These are phyloP conservation scores for Phainopepla nitens DNA, from an alignment of 2,113 vertebrate species.

Conservation along the genomic window DNA sequence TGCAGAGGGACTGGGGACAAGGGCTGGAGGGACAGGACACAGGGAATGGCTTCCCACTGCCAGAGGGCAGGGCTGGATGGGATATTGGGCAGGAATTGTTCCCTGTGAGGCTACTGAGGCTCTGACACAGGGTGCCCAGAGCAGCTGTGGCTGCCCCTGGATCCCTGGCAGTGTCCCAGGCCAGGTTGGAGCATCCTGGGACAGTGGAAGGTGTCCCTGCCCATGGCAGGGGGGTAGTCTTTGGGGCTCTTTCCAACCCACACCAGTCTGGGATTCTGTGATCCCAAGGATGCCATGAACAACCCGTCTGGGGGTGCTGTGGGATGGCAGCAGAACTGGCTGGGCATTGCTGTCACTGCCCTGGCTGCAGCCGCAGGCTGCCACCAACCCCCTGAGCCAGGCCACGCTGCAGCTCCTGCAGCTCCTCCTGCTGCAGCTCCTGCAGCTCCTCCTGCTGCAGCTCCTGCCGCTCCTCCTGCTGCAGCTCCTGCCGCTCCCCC, in stretches of 20 bases:
- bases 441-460: not conserved
- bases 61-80: rapidly evolving
- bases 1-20: not conserved
- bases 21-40: not conserved
- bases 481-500: conserved; percentile 51
- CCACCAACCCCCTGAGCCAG: rapidly evolving
- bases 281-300: not conserved
- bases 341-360: rapidly evolving
- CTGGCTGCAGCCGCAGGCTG: not conserved
- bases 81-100: not conserved
- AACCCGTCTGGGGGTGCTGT: not conserved
- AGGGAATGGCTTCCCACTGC: not conserved
- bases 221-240: not conserved
- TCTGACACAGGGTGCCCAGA: not conserved
- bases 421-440: not conserved
- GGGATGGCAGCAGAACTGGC: not conserved
- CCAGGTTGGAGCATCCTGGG: not conserved
- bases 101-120: not conserved
- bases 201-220: not conserved
- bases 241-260: not conserved
- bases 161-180: not conserved
- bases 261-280: not conserved
- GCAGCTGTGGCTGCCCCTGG: not conserved
- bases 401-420: conserved; percentile 30
- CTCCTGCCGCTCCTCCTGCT: too few species aligned